Base-by-base conservation (phyloP, 2,888 invertebrate species). In the Aporophyla lueneburgensis region DNA sequence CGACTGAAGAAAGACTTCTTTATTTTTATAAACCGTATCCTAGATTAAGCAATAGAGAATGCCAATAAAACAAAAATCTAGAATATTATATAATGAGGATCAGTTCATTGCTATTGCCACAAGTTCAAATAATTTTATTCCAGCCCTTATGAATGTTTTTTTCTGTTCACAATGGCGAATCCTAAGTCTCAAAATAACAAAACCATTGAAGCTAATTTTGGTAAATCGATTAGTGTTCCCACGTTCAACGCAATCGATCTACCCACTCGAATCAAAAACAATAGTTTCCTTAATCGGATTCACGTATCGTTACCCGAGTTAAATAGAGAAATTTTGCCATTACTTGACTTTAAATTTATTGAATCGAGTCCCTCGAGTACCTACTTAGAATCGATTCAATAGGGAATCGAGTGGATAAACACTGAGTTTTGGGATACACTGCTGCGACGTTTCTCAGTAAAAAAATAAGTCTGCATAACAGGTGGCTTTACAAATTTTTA, bases 241-340 rank as follows among this genome's bases (percentile, higher is more conserved):
- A 91, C 90, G 88, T 88, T 90, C 85, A 82, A 73, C 40, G 80
- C 84, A 90, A 91, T 88, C 87, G 81, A 80, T 86, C 81, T 87
- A 83, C 93, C 92, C 87, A 93, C 93, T 88, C 80, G 78, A 79
- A 76, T 81, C 79, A 76, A 88, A 80, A 82, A 84, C 87, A 80
- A 86, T 89, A 87, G 89, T 86, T 83, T 79, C 92, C 91, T 87
- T 90, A 92, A 88, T 91, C 84, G 89, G 88, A 77, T 91, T 92
- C 90, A 93, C 93, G 93, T 90, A 86, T 91, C 93, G 93, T 94
- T 94, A 91, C 84, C 82, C 90, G 86, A 83, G 87, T 86, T 91
- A 92, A 92, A 90, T 88, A 87, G 85, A 87, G 89, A 93, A 92
- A 92, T 92, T n/a, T 91, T 89, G 80, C 89, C 90, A 85, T 90